Conservation (phyloP, 2,113 vertebrate species). For the Atlantisia rogersi region DNA sequence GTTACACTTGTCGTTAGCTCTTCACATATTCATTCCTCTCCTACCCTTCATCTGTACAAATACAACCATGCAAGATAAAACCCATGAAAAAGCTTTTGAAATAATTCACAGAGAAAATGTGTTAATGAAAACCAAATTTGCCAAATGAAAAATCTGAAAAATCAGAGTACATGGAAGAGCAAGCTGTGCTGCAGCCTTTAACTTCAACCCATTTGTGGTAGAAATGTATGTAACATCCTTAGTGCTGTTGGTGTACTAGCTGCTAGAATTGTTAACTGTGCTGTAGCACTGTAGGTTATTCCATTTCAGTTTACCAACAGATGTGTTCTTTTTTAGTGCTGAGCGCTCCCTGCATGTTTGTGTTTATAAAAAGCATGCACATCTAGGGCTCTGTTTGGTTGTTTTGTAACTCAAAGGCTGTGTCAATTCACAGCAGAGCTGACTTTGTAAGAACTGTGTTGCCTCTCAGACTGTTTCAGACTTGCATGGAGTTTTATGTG, state of each 20-base stretch:
- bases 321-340: background rate
- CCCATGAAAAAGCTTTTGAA: background rate
- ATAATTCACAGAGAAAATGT: background rate
- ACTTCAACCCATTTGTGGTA: accelerated
- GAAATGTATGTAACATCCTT: background rate
- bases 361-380: background rate
- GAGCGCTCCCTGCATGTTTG: background rate
- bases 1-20: background rate
- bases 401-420: background rate
- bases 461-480: background rate
- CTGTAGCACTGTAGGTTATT: accelerated
- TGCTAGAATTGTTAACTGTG: background rate
- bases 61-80: background rate
- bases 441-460: background rate
- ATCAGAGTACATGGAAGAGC: background rate
- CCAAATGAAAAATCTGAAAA: background rate
- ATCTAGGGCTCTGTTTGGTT: background rate
- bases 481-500: background rate
- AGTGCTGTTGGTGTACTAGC: background rate
- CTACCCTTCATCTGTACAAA: background rate
- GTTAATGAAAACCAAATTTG: background rate
- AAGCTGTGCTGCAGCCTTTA: background rate
- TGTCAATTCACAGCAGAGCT: background rate
- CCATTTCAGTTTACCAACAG: background rate
- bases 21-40: background rate